Evolutionary conservation across 2,797 vertebrate species (phyloP).

Genomic region (Spea hammondii): DNA sequence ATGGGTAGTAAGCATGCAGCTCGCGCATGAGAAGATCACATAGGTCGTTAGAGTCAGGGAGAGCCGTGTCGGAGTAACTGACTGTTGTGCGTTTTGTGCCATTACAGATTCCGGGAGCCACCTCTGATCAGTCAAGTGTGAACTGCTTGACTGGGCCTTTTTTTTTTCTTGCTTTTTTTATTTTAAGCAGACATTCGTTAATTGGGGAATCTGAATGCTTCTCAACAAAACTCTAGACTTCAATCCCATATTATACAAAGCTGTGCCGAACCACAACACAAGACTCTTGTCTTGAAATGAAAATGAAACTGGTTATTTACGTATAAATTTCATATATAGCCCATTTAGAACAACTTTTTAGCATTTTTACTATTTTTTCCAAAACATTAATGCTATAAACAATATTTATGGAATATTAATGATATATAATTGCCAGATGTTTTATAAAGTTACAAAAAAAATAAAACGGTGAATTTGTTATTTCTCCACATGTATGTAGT

Average conservation of each 20-base stretch:
- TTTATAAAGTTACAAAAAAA: no score
- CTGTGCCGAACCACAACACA: background rate
- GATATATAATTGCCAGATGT: no score
- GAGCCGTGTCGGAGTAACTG: constrained; percentile 54
- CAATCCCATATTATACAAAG: constrained; percentile 9
- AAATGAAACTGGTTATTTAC: background rate
- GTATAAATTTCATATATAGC: background rate
- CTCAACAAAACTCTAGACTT: constrained; percentile 2
- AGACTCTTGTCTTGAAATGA: background rate
- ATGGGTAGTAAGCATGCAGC: constrained; percentile 57
- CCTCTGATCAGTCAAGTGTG: constrained; percentile 45
- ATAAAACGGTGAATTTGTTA: no score
- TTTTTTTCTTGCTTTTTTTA: constrained; percentile 15
- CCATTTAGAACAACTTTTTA: no score
- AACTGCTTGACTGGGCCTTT: constrained; percentile 56
- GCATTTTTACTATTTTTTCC: no score
- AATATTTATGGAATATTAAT: no score
- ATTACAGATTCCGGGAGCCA: constrained; percentile 53
- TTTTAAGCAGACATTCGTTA: constrained; percentile 16
- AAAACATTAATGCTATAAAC: no score
- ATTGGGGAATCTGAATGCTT: constrained; percentile 21
- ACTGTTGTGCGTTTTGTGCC: constrained; percentile 55
- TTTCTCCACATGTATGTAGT: no score
- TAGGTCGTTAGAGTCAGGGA: constrained; percentile 62
- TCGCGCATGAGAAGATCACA: constrained; percentile 54